Evolutionary conservation across 1,140 invertebrate genomes (phyloP).

Genomic region (Pogonognathellus flavescens): DNA sequence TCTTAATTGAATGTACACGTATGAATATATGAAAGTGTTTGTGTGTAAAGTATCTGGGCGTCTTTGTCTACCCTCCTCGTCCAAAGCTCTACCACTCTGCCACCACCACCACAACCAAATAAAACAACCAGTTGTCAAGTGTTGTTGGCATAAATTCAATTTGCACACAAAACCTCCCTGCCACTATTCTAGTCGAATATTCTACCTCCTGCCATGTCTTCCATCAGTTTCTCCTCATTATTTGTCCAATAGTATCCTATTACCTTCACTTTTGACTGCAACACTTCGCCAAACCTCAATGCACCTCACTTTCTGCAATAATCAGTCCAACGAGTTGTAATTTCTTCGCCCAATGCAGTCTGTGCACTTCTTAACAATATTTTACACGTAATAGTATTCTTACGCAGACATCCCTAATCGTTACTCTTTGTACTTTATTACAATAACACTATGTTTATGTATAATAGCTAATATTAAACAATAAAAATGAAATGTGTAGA

Average conservation of each 20-base stretch:
- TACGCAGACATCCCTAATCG: too few relatives aligned
- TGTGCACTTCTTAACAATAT: too few relatives aligned
- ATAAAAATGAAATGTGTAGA: too few relatives aligned
- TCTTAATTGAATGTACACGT: conserved; percentile 35
- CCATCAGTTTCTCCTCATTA: conserved; percentile 13
- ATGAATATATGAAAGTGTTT: background rate
- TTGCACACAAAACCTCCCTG: background rate
- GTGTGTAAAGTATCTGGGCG: too few relatives aligned
- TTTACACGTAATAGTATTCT: too few relatives aligned
- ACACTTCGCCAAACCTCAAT: background rate
- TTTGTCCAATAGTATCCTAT: conserved; percentile 21
- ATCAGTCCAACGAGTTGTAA: too few relatives aligned
- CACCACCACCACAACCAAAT: background rate
- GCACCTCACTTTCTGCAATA: background rate
- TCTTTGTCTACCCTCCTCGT: too few relatives aligned
- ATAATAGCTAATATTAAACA: too few relatives aligned
- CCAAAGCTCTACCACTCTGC: background rate
- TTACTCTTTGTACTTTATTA: too few relatives aligned
- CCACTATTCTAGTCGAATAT: too few relatives aligned
- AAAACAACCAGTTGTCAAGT: conserved; percentile 22
- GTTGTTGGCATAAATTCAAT: conserved; percentile 29
- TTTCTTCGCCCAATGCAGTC: too few relatives aligned
- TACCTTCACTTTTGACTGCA: conserved; percentile 8
- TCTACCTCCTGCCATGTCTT: conserved; percentile 21
- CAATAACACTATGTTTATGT: too few relatives aligned